Conservation (phyloP, 2,888 invertebrate species). For the Drosophila limbata region DNA sequence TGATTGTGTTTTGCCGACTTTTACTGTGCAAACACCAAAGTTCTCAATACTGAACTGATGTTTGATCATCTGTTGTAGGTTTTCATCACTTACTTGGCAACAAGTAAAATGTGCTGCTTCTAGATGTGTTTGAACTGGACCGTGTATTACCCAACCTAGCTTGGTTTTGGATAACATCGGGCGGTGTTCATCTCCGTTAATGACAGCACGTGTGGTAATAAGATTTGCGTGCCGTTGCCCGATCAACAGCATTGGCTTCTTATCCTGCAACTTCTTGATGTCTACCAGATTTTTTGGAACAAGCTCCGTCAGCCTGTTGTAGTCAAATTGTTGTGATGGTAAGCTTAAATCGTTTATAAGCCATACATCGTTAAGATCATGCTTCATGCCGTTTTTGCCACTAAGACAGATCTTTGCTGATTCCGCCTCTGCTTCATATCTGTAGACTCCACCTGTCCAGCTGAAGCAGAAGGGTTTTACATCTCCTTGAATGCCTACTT, state of each 20-base stretch:
- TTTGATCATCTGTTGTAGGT: too few relatives aligned
- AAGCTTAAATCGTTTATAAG: background rate
- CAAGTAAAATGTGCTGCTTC: too few relatives aligned
- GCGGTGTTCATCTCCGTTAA: too few relatives aligned
- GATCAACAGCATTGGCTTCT: background rate
- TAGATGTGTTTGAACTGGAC: too few relatives aligned
- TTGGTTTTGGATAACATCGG: too few relatives aligned
- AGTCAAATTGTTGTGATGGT: background rate
- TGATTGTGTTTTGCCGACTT: too few relatives aligned
- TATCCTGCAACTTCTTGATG: background rate
- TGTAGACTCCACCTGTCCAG: background rate
- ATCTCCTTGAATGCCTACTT: background rate
- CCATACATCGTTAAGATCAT: background rate
- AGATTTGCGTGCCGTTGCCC: background rate
- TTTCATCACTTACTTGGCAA: too few relatives aligned
- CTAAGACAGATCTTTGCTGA: background rate
- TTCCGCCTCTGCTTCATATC: background rate
- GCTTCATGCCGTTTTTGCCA: background rate
- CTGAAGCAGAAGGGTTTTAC: background rate
- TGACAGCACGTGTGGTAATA: too few relatives aligned
- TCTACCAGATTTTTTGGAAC: background rate
- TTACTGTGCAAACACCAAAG: too few relatives aligned
- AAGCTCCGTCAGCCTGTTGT: background rate
- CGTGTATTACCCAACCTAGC: too few relatives aligned
- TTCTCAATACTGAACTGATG: too few relatives aligned